A percentile compares a stretch with the other conserved stretches of the same genome.
Conservation (phyloP, 2,113 vertebrate genomes). For the Rhinolophus ferrumequinum region DNA sequence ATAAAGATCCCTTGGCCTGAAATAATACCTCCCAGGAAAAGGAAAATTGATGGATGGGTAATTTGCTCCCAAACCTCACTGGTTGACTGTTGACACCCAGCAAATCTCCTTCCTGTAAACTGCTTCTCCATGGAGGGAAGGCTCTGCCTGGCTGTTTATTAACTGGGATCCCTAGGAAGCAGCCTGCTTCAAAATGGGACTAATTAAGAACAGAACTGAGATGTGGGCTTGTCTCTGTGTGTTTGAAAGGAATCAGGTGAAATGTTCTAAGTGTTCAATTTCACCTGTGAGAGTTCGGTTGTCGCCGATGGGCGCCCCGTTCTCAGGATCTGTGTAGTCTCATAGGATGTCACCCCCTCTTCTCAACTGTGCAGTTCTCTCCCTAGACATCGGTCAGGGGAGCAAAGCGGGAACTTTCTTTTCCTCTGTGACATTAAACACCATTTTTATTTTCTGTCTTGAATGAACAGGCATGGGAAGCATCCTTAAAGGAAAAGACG, state of each 20-base stretch:
- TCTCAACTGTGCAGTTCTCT: neutral
- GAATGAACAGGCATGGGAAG: neutral
- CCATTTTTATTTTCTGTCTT: neutral
- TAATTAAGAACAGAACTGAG: slow-evolving; percentile 39
- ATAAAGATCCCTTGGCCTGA: neutral
- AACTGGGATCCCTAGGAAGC: slow-evolving; percentile 44
- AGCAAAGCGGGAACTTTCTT: neutral
- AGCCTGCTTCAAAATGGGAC: slow-evolving; percentile 41
- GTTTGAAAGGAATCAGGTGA: slow-evolving; percentile 52
- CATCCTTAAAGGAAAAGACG: neutral
- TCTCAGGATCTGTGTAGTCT: neutral
- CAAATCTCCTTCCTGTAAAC: neutral
- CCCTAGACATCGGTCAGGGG: too few species aligned
- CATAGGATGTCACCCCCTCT: neutral
- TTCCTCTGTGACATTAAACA: neutral
- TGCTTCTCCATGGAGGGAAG: neutral
- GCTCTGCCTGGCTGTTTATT: slow-evolving; percentile 51
- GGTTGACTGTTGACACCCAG: neutral
- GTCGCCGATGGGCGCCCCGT: neutral
- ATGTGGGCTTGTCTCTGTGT: neutral
- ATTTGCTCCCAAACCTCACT: slow-evolving; percentile 55
- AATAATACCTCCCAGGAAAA: slow-evolving; percentile 1
- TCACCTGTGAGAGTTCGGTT: slow-evolving; percentile 48
- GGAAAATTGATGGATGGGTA: neutral
- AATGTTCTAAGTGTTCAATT: slow-evolving; percentile 53